Evolutionary conservation across 92 coral and sea anemone genomes (phyloP), one percentile per base, ranked within the genome.

Genomic region (Anthopleura xanthogrammica): DNA sequence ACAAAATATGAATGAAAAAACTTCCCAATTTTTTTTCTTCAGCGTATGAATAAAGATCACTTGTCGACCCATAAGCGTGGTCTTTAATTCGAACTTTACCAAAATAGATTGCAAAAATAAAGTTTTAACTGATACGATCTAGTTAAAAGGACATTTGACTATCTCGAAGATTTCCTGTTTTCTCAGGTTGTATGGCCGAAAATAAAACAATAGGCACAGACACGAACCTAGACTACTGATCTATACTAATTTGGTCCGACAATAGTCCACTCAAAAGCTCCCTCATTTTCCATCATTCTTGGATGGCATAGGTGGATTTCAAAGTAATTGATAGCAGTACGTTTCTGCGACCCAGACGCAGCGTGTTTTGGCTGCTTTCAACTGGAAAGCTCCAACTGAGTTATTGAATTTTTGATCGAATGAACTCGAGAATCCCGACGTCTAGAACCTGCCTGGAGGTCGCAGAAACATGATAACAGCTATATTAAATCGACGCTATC

Each of bases 61-160:
- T 71, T 70, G 84, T 75, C 72, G 83, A 80, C 60, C 77, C 50
- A 80, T 68, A 79, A 65, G 74, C 14, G 4, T 65, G 54, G 40
- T 43, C 52, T 80, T 68, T 43, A 16, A 80, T 46, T 81, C 24
- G 84, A 41, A 70, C 74, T 83, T 89, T 86, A 89, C 89, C 85
- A 89, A 87, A 92, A 89, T 92, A 87, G 90, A 92, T 41, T 81
- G 80, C 85, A 92, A 92, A 89, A 92, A 92, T 89, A 89, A 89
- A 73, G 82, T 80, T 60, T 80, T 57, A 87, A 84, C 85, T 89
- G 82, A 83, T 82, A 79, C 24, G 54, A 50, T 36, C 71, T 70
- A 87, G 23, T 42, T 82, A 82, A 79, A 36, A 39, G 77, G 50
- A 50, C 82, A 85, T 60, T 68, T 58, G 76, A 65, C 52, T 55